Evolutionary conservation across 2,888 invertebrate species (phyloP).

Genomic region (Pseudococcus viburni): DNA sequence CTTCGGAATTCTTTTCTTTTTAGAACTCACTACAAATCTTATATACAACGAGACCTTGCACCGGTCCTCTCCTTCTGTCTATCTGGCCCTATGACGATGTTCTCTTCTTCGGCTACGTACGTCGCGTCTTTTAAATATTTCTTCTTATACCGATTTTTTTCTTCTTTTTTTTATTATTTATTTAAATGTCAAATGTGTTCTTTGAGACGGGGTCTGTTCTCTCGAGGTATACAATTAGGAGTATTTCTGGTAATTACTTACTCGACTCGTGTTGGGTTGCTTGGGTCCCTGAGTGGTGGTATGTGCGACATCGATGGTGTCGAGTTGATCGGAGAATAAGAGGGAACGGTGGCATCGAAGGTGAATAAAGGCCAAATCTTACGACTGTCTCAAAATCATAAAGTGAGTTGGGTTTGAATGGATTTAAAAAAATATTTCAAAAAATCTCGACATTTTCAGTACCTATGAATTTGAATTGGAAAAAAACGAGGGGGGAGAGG

Average conservation of each 20-base stretch:
- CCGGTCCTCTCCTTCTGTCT: neutral
- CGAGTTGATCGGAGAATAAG: neutral
- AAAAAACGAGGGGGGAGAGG: too few species aligned
- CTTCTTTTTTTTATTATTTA: neutral
- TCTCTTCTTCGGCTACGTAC: neutral
- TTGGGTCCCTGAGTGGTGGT: neutral
- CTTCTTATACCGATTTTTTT: neutral
- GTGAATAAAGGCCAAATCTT: neutral
- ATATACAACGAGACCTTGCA: neutral
- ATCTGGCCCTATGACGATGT: neutral
- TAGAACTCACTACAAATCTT: slow-evolving; percentile 48
- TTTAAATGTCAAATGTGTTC: slow-evolving; percentile 39
- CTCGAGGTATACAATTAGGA: neutral
- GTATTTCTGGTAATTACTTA: slow-evolving; percentile 33
- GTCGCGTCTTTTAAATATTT: neutral
- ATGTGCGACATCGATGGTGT: neutral
- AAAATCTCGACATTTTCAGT: too few species aligned
- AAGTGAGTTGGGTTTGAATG: neutral
- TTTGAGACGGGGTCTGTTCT: neutral
- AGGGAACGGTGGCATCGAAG: neutral
- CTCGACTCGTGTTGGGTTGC: neutral
- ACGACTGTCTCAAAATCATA: neutral
- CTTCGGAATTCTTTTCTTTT: slow-evolving; percentile 55
- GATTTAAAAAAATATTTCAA: neutral
- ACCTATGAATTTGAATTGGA: too few species aligned